Percentiles rank a stretch among this genome's conserved stretches.
These are phyloP conservation scores for Acanthacorydalis orientalis DNA, from an alignment of 2,888 invertebrate species.

Conservation along the genomic window DNA sequence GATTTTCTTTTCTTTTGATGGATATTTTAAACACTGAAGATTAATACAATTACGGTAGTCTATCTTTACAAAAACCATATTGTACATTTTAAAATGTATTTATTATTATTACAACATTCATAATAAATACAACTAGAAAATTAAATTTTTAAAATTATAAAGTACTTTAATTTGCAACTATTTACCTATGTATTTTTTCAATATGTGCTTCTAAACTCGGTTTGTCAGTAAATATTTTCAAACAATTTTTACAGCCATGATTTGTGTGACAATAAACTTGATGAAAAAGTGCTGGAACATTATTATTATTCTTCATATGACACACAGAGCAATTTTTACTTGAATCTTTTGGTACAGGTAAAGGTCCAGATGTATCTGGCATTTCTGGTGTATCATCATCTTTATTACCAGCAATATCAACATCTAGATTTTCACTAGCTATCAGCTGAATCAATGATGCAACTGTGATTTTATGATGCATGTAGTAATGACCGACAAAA, in stretches of 20 bases:
- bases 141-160: too few species aligned
- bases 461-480: slow-evolving; percentile 3
- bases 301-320: slow-evolving; percentile 1
- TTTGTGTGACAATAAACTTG: slow-evolving; percentile 5
- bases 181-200: background rate
- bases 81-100: too few species aligned
- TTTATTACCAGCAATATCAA: background rate
- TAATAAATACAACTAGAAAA: too few species aligned
- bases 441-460: background rate
- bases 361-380: background rate
- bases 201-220: background rate
- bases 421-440: background rate
- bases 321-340: slow-evolving; percentile 4
- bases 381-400: slow-evolving; percentile 1
- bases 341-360: background rate
- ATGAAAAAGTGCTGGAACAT: slow-evolving; percentile 7
- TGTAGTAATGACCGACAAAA: slow-evolving; percentile 1
- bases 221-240: slow-evolving; percentile 2
- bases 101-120: too few species aligned
- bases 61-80: too few species aligned
- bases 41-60: too few species aligned
- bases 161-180: too few species aligned
- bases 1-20: too few species aligned
- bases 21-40: too few species aligned
- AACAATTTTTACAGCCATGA: slow-evolving; percentile 1